phyloP scores from a whole-genome alignment of 2,113 vertebrate species.

The Thalassoma bifasciatum region DNA sequence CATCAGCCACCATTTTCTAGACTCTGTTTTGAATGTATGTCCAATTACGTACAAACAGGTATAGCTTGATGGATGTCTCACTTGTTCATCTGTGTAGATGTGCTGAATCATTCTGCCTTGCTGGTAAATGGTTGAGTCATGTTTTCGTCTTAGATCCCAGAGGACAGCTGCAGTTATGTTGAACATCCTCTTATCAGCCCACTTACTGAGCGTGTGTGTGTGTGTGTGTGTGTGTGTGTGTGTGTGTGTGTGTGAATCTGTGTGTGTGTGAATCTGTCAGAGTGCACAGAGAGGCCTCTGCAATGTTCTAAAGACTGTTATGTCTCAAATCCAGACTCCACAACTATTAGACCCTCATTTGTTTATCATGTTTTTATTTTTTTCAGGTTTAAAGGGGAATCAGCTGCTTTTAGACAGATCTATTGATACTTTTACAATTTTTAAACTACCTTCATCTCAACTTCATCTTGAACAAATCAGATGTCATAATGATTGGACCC shows the following conservation, averaged over 20 bases:
- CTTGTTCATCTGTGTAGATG: conserved; percentile 15
- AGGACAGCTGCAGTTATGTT: conserved; percentile 43
- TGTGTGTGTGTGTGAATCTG: no score
- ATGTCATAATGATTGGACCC: no score
- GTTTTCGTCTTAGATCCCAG: conserved; percentile 43
- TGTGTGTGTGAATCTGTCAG: conserved; percentile 4
- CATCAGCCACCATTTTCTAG: neutral
- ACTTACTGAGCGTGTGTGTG: conserved; percentile 19
- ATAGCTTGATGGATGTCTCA: neutral
- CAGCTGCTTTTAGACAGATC: no score
- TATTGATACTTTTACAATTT: no score
- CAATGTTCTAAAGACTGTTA: neutral
- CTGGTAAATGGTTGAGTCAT: conserved; percentile 64
- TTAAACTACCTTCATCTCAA: no score
- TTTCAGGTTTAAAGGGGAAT: no score
- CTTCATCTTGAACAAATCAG: no score
- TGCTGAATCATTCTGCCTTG: conserved; percentile 48
- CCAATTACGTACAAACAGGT: neutral
- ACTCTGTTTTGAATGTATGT: neutral
- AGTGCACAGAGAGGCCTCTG: neutral
- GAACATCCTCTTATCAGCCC: conserved; percentile 38
- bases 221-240: neutral
- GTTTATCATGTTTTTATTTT: conserved; percentile 26
- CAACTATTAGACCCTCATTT: conserved; percentile 5
- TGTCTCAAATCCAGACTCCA: conserved; percentile 20